Percentiles rank a stretch among this genome's conserved stretches.
Conservation (phyloP, 1,140 invertebrate genomes). For the Calycopis cecrops region DNA sequence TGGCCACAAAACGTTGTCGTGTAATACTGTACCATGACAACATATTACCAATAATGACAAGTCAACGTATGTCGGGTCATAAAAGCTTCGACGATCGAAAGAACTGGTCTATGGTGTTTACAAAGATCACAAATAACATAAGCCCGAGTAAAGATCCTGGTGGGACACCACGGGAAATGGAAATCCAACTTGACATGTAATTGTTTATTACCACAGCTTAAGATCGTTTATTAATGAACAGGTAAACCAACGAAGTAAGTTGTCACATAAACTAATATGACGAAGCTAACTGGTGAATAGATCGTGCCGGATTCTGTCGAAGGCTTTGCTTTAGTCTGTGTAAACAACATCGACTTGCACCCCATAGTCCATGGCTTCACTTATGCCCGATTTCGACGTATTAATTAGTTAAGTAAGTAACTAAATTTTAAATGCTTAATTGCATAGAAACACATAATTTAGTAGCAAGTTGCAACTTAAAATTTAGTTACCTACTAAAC, state of each 20-base stretch:
- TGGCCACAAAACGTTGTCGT: too few relatives aligned
- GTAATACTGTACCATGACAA: too few relatives aligned
- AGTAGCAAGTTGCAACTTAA: too few relatives aligned
- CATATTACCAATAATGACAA: too few relatives aligned
- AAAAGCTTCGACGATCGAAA: background rate
- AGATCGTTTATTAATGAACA: constrained; percentile 27
- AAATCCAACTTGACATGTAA: constrained; percentile 5
- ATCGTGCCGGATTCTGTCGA: constrained; percentile 19
- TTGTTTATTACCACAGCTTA: constrained; percentile 11
- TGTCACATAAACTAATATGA: constrained; percentile 11
- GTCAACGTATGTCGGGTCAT: too few relatives aligned
- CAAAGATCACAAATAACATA: constrained; percentile 14
- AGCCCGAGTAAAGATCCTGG: constrained; percentile 14
- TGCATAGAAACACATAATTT: too few relatives aligned
- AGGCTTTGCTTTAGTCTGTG: constrained; percentile 24
- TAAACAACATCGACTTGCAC: constrained; percentile 24
- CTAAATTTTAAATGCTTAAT: too few relatives aligned
- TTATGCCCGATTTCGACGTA: too few relatives aligned
- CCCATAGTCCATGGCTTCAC: constrained; percentile 17
- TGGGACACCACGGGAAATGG: constrained; percentile 6
- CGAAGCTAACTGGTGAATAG: constrained; percentile 10
- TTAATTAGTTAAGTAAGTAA: too few relatives aligned
- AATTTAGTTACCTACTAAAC: too few relatives aligned
- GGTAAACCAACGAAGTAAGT: constrained; percentile 29
- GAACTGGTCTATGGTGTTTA: constrained; percentile 15